Conservation (phyloP, 2,888 invertebrate species). For the Eledone cirrhosa region DNA sequence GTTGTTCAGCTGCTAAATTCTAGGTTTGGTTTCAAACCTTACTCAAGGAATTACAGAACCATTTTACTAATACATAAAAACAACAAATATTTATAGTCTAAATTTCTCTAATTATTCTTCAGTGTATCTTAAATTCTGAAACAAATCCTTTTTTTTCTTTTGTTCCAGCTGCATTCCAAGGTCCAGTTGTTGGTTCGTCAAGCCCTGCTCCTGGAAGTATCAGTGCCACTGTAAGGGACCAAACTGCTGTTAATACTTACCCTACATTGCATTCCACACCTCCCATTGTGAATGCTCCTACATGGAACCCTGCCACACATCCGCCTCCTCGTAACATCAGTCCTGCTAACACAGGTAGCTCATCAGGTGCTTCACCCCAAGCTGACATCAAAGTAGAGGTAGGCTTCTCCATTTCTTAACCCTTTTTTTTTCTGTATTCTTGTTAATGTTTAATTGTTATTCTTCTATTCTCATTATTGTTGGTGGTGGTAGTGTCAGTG, state of each 20-base stretch:
- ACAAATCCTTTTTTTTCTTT: background rate
- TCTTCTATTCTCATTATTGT: too few species aligned
- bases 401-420: background rate
- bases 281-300: constrained; percentile 42
- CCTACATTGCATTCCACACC: constrained; percentile 36
- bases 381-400: constrained; percentile 37
- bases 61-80: too few species aligned
- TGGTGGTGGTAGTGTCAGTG: too few species aligned
- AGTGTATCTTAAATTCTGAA: too few species aligned
- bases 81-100: too few species aligned
- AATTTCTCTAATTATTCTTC: too few species aligned
- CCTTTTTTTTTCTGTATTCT: background rate
- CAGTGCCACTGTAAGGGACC: constrained; percentile 43
- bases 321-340: constrained; percentile 43
- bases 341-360: constrained; percentile 37
- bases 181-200: constrained; percentile 33
- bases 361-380: constrained; percentile 37
- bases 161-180: constrained; percentile 44
- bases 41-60: too few species aligned
- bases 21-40: too few species aligned
- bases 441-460: background rate
- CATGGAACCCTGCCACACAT: constrained; percentile 37
- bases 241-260: constrained; percentile 33
- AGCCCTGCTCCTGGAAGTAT: constrained; percentile 45
- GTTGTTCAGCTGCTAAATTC: too few species aligned